Evolutionary conservation across 23 tunicate species (phyloP).

Genomic region (Halocynthia aurantium): DNA sequence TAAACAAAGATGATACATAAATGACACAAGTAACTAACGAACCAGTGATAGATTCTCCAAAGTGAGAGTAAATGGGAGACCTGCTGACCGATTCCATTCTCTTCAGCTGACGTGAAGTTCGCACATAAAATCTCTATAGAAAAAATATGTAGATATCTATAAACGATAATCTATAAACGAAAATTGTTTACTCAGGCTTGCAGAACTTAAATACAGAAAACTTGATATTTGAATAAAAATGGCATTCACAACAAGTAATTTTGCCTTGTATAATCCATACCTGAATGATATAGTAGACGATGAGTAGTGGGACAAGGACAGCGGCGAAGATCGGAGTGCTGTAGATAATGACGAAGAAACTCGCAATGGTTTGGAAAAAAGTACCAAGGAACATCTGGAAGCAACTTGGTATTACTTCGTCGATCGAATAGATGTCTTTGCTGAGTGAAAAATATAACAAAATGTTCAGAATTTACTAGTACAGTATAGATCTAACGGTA

Average conservation of each 20-base stretch:
- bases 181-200: too few species aligned
- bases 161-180: too few species aligned
- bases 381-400: constrained; percentile 44
- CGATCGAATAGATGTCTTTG: constrained; percentile 81
- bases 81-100: constrained; percentile 67
- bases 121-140: constrained; percentile 48
- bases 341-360: constrained; percentile 66
- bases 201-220: too few species aligned
- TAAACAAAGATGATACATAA: too few species aligned
- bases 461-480: neutral
- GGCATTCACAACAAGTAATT: too few species aligned
- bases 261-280: constrained; percentile 7
- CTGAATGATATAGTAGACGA: constrained; percentile 67
- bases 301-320: constrained; percentile 58
- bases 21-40: neutral
- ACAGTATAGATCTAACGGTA: too few species aligned
- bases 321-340: constrained; percentile 68
- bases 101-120: constrained; percentile 62
- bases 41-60: constrained; percentile 73
- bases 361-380: constrained; percentile 51
- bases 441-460: constrained; percentile 17
- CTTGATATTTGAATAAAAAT: too few species aligned
- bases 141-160: too few species aligned
- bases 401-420: constrained; percentile 74
- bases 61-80: constrained; percentile 81